Percentiles rank a stretch among this genome's conserved stretches.
These are phyloP conservation scores for Deroptyus accipitrinus DNA, from an alignment of 2,113 vertebrate species.

Conservation along the genomic window DNA sequence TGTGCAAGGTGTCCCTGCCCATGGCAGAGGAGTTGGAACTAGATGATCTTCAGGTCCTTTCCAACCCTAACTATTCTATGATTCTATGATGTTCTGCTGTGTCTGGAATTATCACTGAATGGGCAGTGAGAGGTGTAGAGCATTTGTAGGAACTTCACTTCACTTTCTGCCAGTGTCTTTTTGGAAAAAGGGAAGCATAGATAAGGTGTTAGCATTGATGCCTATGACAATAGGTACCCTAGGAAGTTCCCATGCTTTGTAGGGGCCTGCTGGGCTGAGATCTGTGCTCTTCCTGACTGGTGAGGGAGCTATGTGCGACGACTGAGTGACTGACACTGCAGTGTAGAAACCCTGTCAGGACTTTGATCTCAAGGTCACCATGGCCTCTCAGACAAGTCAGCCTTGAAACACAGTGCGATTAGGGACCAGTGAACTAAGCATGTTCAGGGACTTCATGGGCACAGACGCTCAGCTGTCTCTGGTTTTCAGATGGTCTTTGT, in stretches of 20 bases:
- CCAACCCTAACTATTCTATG: not conserved
- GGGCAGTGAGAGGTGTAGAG: fast-evolving
- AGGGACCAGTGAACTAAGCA: not conserved
- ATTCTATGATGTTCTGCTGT: not conserved
- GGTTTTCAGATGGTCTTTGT: not conserved
- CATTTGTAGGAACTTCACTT: not conserved
- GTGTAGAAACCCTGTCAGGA: too few relatives aligned
- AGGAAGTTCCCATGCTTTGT: not conserved
- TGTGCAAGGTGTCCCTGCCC: not conserved
- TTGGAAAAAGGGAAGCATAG: not conserved
- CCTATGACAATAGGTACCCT: not conserved
- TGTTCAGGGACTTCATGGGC: not conserved
- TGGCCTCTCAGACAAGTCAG: not conserved
- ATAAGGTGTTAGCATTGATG: not conserved
- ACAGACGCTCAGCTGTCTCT: not conserved
- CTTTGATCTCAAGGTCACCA: not conserved
- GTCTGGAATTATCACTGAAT: fast-evolving
- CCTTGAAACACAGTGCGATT: fast-evolving
- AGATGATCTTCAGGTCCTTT: not conserved
- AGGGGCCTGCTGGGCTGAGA: not conserved
- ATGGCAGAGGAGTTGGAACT: not conserved
- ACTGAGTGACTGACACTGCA: fast-evolving
- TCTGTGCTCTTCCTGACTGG: not conserved
- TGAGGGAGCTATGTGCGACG: not conserved
- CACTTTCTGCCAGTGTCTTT: not conserved